Base-by-base conservation (phyloP, 2,113 vertebrate genomes). In the Indicator maculatus region DNA sequence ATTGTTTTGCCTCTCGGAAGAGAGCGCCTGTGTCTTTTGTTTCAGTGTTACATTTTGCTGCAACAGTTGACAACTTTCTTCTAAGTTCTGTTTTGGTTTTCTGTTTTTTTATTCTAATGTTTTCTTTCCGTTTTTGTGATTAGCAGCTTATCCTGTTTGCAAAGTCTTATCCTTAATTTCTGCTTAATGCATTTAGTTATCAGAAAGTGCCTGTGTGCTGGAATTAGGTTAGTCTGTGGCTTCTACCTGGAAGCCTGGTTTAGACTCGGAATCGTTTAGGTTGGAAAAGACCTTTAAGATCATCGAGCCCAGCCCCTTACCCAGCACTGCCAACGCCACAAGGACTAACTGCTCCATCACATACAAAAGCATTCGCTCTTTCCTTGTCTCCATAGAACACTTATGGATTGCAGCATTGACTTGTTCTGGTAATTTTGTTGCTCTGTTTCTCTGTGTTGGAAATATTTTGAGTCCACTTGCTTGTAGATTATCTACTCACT, bases 1-100 rank as follows among this genome's bases (percentile, higher is more conserved):
- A 2, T 12, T 2, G 0, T 31, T 33, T 67, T 38, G 27, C 14
- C 4, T 53, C 33, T 44, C 8, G 1, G 8, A 28, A 15, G 6
- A 55, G 9, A 10, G 15, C 6, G 5, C 6, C 2, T 11, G 15
- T 55, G n/a, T 5, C 28, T 47, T 41, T 52, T 55, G 8, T 21
- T 47, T 31, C 5, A 5, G 13, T 19, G 26, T 19, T 31, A 41
- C 0, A 0, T 73, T 26, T 76, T 47, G 15, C 15, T 81, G 3
- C 27, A 44, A 15, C 2, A 27, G 14, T 24, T 31, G 19, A 7
- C 10, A 7, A 5, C 19, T 88, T 76, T 50, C 7, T 65, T 47
- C 18, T 31, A 8, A 8, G 15, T 44, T 64, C 50, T 63, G 14
- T 17, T 63, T 79, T 83, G 33, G 16, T 4, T 52, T 12, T 23